These are phyloP conservation scores for Drosophila eohydei DNA, from an alignment of 2,888 invertebrate genomes.

Conservation along the genomic window DNA sequence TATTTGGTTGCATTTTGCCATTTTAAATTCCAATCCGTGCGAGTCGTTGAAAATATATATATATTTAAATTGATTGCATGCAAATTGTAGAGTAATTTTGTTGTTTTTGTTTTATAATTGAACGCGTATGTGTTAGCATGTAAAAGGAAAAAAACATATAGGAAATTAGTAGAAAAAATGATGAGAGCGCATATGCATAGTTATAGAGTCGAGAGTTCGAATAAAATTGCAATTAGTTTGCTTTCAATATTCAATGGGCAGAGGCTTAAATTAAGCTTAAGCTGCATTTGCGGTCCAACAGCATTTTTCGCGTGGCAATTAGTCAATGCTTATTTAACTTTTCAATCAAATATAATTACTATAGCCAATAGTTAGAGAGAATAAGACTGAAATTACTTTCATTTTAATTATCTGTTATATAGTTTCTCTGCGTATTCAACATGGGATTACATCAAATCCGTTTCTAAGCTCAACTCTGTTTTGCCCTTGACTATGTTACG, in stretches of 20 bases:
- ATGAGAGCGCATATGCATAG: constrained; percentile 28
- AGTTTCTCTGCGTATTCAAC: not conserved
- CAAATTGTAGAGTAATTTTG: constrained; percentile 52
- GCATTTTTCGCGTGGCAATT: constrained; percentile 2
- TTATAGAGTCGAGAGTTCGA: constrained; percentile 16
- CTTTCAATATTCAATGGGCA: constrained; percentile 28
- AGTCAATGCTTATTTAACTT: not conserved
- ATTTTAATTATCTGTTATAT: not conserved
- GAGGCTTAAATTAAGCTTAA: constrained; percentile 40
- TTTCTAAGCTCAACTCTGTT: not conserved
- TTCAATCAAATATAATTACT: not conserved
- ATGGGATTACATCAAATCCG: not conserved
- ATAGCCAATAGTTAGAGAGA: too few species aligned
- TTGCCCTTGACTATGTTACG: not conserved
- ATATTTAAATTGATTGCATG: constrained; percentile 55
- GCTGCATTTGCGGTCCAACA: constrained; percentile 51
- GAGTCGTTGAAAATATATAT: constrained; percentile 44
- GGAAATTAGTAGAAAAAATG: constrained; percentile 60
- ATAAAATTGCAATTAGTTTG: constrained; percentile 37
- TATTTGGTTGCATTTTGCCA: constrained; percentile 55
- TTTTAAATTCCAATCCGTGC: constrained; percentile 69
- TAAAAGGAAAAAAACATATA: constrained; percentile 56
- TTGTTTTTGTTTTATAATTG: constrained; percentile 35
- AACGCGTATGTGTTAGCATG: constrained; percentile 68
- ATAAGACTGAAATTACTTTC: not conserved